Base-by-base conservation (phyloP, 2,888 invertebrate species). In the Philopedon plagiatum region DNA sequence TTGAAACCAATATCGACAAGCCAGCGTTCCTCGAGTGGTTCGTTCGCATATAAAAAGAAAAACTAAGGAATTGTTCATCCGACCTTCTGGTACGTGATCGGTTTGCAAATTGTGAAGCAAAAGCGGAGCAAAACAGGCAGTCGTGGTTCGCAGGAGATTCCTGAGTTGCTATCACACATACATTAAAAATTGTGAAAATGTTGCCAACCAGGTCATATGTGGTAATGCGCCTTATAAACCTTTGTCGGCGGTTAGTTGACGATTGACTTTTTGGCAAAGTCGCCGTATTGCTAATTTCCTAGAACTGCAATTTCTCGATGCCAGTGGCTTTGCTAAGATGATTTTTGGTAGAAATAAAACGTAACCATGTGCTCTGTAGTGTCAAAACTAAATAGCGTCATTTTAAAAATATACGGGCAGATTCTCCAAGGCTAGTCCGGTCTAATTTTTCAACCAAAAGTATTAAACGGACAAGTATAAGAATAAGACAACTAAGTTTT, bases 21-120 rank as follows among this genome's bases (percentile, higher is more conserved):
- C 71, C 73, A 46, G 72, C 72, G 72, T 68, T 72, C 72, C 41
- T 54, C 44, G 63, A 72, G 67, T 56, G 60, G 71, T 66, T 41
- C 49, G 67, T 61, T 60, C 61, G 58, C 54, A 46, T 63, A 64
- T 54, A 70, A 69, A 71, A 74, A 71, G 64, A 71, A 58, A 71
- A 62, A 62, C 54, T 58, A 29, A 67, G 69, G 74, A 74, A 74
- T 74, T 74, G 74, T 74, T 66, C 71, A 41, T 75, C 66, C 73
- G 75, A 75, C 75, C 75, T 75, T 75, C 75, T 75, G 63, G 61
- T 75, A 75, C 75, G 75, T 75, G 75, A 63, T 65, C 73, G 63
- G 75, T 44, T 69, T 73, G 66, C 68, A 60, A 71, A 74, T 69
- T 44, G 71, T 46, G 63, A 23, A 49, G 37, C 69, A 61, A 66